Evolutionary conservation across 2,797 vertebrate species (phyloP).

Genomic region (Falco berigora): DNA sequence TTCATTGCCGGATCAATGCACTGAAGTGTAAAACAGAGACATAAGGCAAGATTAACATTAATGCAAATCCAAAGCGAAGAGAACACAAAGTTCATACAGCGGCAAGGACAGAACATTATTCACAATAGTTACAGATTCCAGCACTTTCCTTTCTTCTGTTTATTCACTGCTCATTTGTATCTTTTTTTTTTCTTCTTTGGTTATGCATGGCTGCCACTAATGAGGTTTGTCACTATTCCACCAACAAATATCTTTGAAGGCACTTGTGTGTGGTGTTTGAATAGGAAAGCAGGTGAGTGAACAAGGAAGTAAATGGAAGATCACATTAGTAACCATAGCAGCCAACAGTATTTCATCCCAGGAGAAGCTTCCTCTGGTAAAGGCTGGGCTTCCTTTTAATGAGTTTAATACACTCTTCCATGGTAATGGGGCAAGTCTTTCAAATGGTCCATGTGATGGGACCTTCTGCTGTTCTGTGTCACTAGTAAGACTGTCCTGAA

Average conservation of each 20-base stretch:
- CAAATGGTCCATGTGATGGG: neutral
- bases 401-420: neutral
- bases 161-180: neutral
- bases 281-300: constrained; percentile 38
- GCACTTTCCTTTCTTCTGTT: neutral
- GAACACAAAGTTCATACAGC: constrained; percentile 11
- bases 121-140: neutral
- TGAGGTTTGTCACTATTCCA: neutral
- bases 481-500: neutral
- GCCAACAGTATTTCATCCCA: constrained; percentile 3
- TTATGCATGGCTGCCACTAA: neutral
- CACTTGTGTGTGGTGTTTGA: neutral
- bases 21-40: constrained; percentile 47
- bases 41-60: constrained; percentile 29
- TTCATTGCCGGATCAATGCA: neutral
- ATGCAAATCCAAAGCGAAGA: constrained; percentile 27
- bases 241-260: neutral
- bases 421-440: neutral
- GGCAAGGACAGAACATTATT: neutral
- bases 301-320: neutral
- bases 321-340: constrained; percentile 52
- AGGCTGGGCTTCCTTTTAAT: neutral
- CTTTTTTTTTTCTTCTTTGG: neutral
- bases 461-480: neutral
- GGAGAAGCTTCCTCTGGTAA: neutral